Conservation (phyloP, 2,888 invertebrate genomes). For the Nowickia ferox region DNA sequence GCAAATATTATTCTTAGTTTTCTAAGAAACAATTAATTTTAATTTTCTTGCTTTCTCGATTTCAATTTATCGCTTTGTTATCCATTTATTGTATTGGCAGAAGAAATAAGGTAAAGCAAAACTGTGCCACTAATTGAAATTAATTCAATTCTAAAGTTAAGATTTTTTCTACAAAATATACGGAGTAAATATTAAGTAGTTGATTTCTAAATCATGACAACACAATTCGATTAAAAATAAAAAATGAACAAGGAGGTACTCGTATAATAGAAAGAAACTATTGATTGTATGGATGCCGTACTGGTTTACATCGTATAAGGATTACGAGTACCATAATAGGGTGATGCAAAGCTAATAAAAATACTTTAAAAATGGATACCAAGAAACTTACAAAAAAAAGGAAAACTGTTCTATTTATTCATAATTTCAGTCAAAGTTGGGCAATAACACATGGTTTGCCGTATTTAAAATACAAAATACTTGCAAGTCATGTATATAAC, state of each 20-base stretch:
- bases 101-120: conserved; percentile 15
- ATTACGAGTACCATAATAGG: not conserved
- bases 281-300: not conserved
- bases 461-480: no score
- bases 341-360: no score
- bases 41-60: conserved; percentile 15
- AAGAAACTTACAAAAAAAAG: no score
- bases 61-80: conserved; percentile 13
- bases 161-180: not conserved
- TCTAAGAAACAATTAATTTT: conserved; percentile 49
- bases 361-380: no score
- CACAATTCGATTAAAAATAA: conserved; percentile 22
- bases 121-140: conserved; percentile 53
- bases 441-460: no score
- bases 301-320: not conserved
- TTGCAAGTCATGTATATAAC: no score
- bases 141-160: conserved; percentile 36
- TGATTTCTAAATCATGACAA: conserved; percentile 8
- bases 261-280: not conserved
- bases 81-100: not conserved
- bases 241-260: not conserved
- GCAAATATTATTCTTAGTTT: not conserved
- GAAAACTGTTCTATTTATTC: no score
- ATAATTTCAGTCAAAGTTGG: no score
- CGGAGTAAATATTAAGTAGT: not conserved